Conservation (phyloP, 2,113 vertebrate species). For the Bos javanicus region DNA sequence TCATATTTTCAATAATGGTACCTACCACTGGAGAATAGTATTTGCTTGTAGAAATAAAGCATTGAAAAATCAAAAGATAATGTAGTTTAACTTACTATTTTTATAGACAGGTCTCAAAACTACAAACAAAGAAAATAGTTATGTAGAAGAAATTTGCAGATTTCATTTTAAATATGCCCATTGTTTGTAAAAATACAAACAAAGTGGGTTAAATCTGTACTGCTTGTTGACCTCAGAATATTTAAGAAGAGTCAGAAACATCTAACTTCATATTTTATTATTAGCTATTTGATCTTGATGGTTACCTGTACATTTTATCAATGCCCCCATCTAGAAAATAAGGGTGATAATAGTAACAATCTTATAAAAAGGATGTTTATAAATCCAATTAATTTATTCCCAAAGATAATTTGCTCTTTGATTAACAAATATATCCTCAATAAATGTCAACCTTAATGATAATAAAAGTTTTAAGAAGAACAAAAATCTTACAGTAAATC, state of each 20-base stretch:
- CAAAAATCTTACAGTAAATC: not conserved
- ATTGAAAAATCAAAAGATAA: not conserved
- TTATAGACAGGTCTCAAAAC: not conserved
- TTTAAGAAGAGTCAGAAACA: not conserved
- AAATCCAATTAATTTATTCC: not conserved
- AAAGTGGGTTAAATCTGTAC: not conserved
- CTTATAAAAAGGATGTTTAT: not conserved
- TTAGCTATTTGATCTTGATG: not conserved
- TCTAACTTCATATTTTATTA: not conserved
- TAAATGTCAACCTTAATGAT: not conserved
- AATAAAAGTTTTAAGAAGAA: not conserved
- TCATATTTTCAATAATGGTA: conserved; percentile 36
- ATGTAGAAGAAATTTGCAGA: not conserved
- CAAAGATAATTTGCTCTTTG: not conserved
- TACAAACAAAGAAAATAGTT: not conserved
- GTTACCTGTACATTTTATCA: not conserved
- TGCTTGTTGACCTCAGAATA: not conserved
- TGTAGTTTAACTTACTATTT: not conserved
- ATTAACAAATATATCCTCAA: not conserved
- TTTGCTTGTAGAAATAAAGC: conserved; percentile 13
- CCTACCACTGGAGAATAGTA: conserved; percentile 12
- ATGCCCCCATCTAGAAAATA: not conserved
- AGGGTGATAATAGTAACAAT: not conserved
- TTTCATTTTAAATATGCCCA: not conserved
- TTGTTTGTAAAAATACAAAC: not conserved